phyloP scores from a whole-genome alignment of 2,113 vertebrate genomes.

The Potamarius usumacintae region DNA sequence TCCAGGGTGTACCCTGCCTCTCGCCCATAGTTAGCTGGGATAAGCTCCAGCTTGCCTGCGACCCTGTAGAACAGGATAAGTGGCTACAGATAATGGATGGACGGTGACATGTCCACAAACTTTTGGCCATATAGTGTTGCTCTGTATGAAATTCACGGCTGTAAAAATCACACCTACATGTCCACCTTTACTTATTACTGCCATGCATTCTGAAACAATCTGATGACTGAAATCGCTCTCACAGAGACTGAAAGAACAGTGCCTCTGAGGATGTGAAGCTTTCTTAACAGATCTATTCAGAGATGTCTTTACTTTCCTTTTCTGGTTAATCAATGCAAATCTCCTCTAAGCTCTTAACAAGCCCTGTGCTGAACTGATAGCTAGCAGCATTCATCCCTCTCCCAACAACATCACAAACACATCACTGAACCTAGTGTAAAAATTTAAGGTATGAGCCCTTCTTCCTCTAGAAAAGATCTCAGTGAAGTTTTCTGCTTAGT shows the following conservation, averaged over 20 bases:
- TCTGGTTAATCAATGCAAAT: slow-evolving; percentile 72
- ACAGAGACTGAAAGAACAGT: neutral
- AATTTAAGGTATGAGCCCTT: neutral
- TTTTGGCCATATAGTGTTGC: neutral
- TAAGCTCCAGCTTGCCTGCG: too few species aligned
- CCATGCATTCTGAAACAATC: neutral
- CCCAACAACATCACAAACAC: neutral
- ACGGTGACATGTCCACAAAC: neutral
- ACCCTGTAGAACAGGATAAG: too few species aligned
- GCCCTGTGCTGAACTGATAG: slow-evolving; percentile 53
- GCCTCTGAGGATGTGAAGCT: neutral
- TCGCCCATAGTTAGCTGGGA: too few species aligned
- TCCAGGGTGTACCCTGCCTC: too few species aligned
- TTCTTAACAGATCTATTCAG: slow-evolving; percentile 64
- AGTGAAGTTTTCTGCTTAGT: neutral
- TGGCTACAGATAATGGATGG: neutral
- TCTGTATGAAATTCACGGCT: neutral
- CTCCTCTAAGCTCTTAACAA: slow-evolving; percentile 71
- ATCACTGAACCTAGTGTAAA: neutral
- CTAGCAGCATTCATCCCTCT: slow-evolving; percentile 23
- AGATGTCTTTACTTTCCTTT: slow-evolving; percentile 70
- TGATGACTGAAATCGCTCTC: neutral
- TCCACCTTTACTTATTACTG: neutral
- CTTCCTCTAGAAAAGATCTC: neutral
- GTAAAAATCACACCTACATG: neutral